Evolutionary conservation across 1,140 invertebrate species (phyloP), one percentile per base, ranked within the genome.

Genomic region (Ephestia elutella): DNA sequence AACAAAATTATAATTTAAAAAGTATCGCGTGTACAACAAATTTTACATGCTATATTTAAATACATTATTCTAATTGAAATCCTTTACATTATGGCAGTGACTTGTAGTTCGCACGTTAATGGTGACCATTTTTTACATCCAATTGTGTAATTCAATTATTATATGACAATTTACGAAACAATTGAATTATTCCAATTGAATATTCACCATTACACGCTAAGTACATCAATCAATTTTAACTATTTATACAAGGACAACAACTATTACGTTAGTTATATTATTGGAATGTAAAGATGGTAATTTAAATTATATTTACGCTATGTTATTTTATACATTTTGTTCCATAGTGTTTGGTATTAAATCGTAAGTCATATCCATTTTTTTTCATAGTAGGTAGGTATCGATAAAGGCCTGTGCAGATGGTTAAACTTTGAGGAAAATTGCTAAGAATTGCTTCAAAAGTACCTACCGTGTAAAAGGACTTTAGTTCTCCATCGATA

Each of bases 201-300:
- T 44, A 5, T 5, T 44, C 38, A 44, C 38, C 38, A 44, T 44
- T 35, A 44, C 13, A n/a, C 38, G 38, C 15, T 44, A 44, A 44
- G 38, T 44, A 44, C 38, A 44, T 44, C 38, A 44, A 44, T 44
- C n/a, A 44, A 44, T 15, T 44, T 44, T 44, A 44, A 44, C 38
- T 44, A 44, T 44, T 44, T 44, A 44, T 44, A 44, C 38, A 44
- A 44, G 38, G 38, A 44, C 38, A 44, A 44, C 38, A 44, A 44
- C 38, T 9, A 44, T 44, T 15, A 35, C 32, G 32, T 35, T 35
- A 44, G 38, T 15, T 44, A 44, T 44, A 15, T 44, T 44, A 44
- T 44, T 44, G 38, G 38, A 44, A 44, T 44, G 38, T 44, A 44
- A 17, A 44, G 10, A 15, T 44, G 38, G 38, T 44, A 44, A 44